Evolutionary conservation across 2,113 vertebrate genomes (phyloP).

Genomic region (Condylura cristata): DNA sequence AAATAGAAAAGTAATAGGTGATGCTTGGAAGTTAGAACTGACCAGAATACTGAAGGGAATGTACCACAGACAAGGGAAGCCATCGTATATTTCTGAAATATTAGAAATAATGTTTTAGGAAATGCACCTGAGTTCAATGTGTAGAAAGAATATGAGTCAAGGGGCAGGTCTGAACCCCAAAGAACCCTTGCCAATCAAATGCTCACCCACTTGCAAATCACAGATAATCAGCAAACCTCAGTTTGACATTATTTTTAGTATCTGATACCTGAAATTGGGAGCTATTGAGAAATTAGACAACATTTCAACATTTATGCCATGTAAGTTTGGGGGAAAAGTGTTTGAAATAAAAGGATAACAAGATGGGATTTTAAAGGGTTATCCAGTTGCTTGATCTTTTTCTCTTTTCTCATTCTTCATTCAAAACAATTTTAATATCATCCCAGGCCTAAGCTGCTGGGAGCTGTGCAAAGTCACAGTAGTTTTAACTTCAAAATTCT

Average conservation of each 20-base stretch:
- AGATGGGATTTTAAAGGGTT: background rate
- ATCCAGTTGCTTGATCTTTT: background rate
- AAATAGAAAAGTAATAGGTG: background rate
- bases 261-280: background rate
- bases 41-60: background rate
- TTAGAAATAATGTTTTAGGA: background rate
- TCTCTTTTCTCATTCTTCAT: background rate
- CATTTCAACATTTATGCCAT: background rate
- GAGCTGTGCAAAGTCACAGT: background rate
- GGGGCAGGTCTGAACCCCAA: background rate
- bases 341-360: conserved; percentile 23
- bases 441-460: background rate
- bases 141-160: background rate
- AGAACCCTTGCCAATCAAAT: background rate
- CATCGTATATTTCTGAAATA: background rate
- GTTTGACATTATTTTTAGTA: conserved; percentile 12
- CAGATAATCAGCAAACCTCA: background rate
- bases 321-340: background rate
- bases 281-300: background rate
- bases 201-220: background rate
- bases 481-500: background rate
- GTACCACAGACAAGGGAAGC: background rate
- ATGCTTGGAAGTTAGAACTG: background rate
- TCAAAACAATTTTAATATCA: background rate
- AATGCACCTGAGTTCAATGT: background rate